Base-by-base conservation (phyloP, 1,140 invertebrate genomes). In the Drosophila teissieri region DNA sequence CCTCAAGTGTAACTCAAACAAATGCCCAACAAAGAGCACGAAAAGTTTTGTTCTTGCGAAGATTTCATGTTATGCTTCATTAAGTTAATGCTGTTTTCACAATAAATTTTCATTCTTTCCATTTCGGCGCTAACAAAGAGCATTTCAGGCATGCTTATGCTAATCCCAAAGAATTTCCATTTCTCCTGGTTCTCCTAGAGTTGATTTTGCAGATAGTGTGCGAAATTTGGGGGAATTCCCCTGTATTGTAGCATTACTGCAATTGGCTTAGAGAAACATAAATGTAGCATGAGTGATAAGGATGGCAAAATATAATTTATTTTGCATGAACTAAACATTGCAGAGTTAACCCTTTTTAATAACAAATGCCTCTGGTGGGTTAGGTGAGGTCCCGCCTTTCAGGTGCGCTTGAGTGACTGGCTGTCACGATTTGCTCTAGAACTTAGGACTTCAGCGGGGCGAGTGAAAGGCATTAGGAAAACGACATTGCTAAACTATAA, bases 11-110 rank as follows among this genome's bases (percentile, higher is more conserved):
- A 76, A 76, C 67, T 80, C 62, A 85, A 85, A 73, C 55, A 76
- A 60, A 74, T 48, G 67, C 44, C 19, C 42, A 67, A 56, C 79
- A 76, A 74, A 63, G 36, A 24, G 73, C 34, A 40, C 60, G 15
- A 78, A 86, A 78, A 73, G 75, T 85, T 76, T 70, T 44, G 42
- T 39, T 49, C 48, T 56, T 63, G 69, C 51, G 48, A 52, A 52
- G 56, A 64, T 56, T 86, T 67, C 70, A 65, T 72, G 75, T 82
- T 83, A 75, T 68, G 82, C 75, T 86, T 86, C 79, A 88, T 86
- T 83, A 88, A 88, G 73, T 86, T 83, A 69, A 75, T 79, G 82
- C 82, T 80, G 52, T 73, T 73, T 88, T 64, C 69, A 61, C 64
- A 70, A 57, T 57, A 70, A 70, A 58, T 78, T 77, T 36, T 60